Percentiles rank a stretch among this genome's conserved stretches.
phyloP scores from a whole-genome alignment of 2,888 invertebrate genomes.

The Abscondita cerata region DNA sequence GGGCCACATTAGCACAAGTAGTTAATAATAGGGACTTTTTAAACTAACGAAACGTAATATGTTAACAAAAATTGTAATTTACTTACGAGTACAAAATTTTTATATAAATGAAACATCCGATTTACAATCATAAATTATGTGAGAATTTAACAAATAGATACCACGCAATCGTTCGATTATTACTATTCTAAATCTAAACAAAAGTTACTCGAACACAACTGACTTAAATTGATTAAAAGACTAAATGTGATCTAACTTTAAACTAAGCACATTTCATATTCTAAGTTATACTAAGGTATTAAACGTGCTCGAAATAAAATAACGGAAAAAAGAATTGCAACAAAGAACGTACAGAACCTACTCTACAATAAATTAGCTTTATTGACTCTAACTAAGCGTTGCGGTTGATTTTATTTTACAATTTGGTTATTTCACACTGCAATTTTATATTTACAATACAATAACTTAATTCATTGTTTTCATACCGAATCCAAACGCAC shows the following conservation, averaged over 20 bases:
- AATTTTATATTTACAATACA: not conserved
- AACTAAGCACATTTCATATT: conserved; percentile 1
- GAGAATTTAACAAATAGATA: not conserved
- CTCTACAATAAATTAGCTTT: conserved; percentile 6
- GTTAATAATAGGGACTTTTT: too few species aligned
- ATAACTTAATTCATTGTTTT: not conserved
- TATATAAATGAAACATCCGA: too few species aligned
- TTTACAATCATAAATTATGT: not conserved
- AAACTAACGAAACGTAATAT: too few species aligned
- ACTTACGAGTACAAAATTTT: too few species aligned
- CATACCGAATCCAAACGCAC: too few species aligned
- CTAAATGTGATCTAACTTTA: not conserved
- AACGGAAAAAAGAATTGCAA: not conserved
- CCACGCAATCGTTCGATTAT: not conserved
- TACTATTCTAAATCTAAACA: not conserved
- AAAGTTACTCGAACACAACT: too few species aligned
- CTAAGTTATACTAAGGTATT: not conserved
- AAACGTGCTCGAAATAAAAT: not conserved
- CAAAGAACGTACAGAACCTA: not conserved
- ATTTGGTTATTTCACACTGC: not conserved
- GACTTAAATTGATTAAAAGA: too few species aligned
- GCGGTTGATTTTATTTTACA: conserved; percentile 7
- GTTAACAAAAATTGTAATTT: too few species aligned
- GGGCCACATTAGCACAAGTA: too few species aligned
- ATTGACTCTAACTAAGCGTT: conserved; percentile 2